Evolutionary conservation across 2,113 vertebrate species (phyloP), one percentile per base, ranked within the genome.

Genomic region (Vidua macroura): DNA sequence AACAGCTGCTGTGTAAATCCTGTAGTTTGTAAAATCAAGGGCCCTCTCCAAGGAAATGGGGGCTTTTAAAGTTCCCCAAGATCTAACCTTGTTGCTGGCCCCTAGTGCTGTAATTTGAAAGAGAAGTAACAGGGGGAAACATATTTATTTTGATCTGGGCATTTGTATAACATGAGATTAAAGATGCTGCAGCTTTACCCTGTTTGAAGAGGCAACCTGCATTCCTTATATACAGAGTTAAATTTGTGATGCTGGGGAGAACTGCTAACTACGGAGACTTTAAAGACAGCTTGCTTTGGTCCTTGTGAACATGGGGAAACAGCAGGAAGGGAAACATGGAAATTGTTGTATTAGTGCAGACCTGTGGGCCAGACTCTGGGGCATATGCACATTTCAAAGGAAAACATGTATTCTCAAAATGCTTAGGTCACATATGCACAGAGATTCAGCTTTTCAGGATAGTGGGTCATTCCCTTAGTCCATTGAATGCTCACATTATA

Each of bases 1-100:
- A 93, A 83, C 69, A 74, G 69, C 85, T 27, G 1, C 86, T 66
- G n/a, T 90, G 84, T 78, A 80, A 92, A 95, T 88, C 72, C 55
- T 84, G 75, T 77, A 92, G 75, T 92, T 49, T 72, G 69, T 92
- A 86, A 90, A 92, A 93, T 84, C 75, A 86, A 80, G 73, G 13
- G 17, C 27, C 41, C 72, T 91, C 92, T 91, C 73, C 37, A 80
- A 89, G 51, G 86, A 81, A 82, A 88, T 5, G 1, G 20, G 53
- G 60, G 15, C n/a, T 84, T 92, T 89, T 49, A 58, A 82, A 85
- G 73, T 70, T 91, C 55, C 41, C 33, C 17, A 13, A 80, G 44
- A 82, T 52, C 48, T 88, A 79, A 86, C 68, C 44, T 90, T 3
- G 1, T 22, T 60, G 28, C 43, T 68, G 64, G 43, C 35, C 52